phyloP scores from a whole-genome alignment of 2,797 vertebrate species.

The Nasua narica region DNA sequence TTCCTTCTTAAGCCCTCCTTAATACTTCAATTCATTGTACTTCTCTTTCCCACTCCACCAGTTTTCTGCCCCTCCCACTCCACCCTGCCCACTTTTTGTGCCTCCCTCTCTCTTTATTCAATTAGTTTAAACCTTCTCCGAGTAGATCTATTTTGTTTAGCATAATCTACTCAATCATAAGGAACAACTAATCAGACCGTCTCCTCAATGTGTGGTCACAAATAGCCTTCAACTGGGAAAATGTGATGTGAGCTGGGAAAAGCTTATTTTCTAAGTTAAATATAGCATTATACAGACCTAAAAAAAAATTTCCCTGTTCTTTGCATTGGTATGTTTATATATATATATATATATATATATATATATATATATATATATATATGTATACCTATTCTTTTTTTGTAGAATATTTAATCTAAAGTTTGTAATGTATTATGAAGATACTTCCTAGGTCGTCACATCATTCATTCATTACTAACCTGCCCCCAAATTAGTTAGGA shows the following conservation, averaged over 20 bases:
- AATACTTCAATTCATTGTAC: neutral
- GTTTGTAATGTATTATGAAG: neutral
- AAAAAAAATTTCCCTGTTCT: neutral
- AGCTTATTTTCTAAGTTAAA: neutral
- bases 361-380: neutral
- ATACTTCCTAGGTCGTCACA: neutral
- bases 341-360: neutral
- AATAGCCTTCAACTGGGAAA: neutral
- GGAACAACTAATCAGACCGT: neutral
- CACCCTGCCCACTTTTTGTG: neutral
- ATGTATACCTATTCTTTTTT: neutral
- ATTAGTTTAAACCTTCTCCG: neutral
- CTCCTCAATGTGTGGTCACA: neutral
- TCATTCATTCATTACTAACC: neutral
- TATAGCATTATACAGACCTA: neutral
- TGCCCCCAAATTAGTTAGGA: neutral
- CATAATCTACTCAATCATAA: neutral
- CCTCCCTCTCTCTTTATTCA: too few species aligned
- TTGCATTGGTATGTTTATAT: neutral
- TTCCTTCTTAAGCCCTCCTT: neutral
- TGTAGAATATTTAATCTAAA: slow-evolving; percentile 29
- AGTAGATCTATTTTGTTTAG: neutral
- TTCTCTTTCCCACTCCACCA: neutral
- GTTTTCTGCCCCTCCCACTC: neutral
- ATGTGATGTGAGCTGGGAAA: neutral